Percentiles rank a stretch among this genome's conserved stretches.
These are phyloP conservation scores for Pseudomyrmex pallidus DNA, from an alignment of 1,140 invertebrate species.

Conservation along the genomic window DNA sequence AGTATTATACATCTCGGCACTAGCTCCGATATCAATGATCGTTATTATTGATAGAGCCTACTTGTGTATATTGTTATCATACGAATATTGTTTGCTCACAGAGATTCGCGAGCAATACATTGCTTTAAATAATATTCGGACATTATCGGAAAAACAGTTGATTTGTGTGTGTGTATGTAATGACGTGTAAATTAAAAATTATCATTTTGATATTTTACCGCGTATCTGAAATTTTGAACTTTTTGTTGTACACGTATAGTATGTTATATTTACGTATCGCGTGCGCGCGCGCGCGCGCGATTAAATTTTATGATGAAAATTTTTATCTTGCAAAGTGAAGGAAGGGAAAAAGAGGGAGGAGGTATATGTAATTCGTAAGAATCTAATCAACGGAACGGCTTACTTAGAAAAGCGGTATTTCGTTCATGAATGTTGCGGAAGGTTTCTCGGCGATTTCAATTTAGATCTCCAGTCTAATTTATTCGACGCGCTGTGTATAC, in stretches of 20 bases:
- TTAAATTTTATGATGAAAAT: background rate
- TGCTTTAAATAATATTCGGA: no score
- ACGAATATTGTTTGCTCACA: no score
- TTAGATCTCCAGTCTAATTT: slow-evolving; percentile 15
- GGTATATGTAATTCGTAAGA: background rate
- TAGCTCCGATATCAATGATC: background rate
- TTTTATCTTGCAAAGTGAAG: background rate
- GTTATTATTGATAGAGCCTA: slow-evolving; percentile 25
- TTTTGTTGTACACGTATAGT: background rate
- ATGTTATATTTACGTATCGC: background rate
- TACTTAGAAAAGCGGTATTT: slow-evolving; percentile 14
- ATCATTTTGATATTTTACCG: no score
- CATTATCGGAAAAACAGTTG: no score
- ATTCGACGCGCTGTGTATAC: background rate
- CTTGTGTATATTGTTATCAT: background rate
- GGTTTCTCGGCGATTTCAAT: slow-evolving; percentile 14
- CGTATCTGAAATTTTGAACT: no score
- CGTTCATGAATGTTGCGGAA: slow-evolving; percentile 1
- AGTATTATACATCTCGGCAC: slow-evolving; percentile 19
- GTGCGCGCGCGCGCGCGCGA: background rate
- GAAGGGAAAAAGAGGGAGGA: background rate
- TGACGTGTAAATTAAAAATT: no score
- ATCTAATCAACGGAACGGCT: background rate
- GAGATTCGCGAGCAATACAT: no score
- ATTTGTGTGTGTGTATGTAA: no score